Evolutionary conservation across 2,797 vertebrate genomes (phyloP), one percentile per base, ranked within the genome.

Genomic region (Tarsius wallacei): DNA sequence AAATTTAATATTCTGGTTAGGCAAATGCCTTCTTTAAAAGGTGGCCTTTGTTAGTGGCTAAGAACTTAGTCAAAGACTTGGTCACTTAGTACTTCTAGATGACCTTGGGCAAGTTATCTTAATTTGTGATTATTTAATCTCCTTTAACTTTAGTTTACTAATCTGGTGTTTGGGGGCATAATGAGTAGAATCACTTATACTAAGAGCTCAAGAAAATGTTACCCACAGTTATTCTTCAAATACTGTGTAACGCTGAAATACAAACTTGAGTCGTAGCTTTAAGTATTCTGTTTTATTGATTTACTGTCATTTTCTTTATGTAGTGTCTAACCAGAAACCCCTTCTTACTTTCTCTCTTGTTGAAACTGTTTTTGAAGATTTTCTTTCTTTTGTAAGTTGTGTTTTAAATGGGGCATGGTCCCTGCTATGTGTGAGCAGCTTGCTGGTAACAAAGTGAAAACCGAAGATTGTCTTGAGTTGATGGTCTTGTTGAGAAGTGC

Each of bases 111-210:
- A 87, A 85, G 9, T 87, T 90, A 33, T 93, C 55, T 87, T 81
- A 92, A 81, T 57, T 36, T 89, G 49, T 95, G 64, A 82, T 93
- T 93, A 55, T 76, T 91, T 93, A 93, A 51, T 92, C 59, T 73
- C 14, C 51, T 7, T 90, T 81, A 81, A 51, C 24, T 76, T 94
- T 74, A 84, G 64, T 87, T 96, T 83, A 31, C 0, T 61, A 83
- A 55, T 5, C 31, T 55, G 33, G 74, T 95, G 42, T 70, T 68
- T 93, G 77, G 63, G 53, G 77, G 26, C 89, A 15, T 93, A 71
- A 19, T 91, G 74, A 68, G 33, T 73, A 91, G 61, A 91, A 76
- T 74, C 26, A 36, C n/a, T 42, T 73, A 24, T 80, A 86, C 33
- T 80, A 68, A 84, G 22, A 84, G 28, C 61, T 82, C 22, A 66